Percentiles rank a stretch among this genome's conserved stretches.
Evolutionary conservation across 30 jellyfish, hydroid and myxozoan genomes (phyloP).

Genomic region (Hydractinia symbiolongicarpus): DNA sequence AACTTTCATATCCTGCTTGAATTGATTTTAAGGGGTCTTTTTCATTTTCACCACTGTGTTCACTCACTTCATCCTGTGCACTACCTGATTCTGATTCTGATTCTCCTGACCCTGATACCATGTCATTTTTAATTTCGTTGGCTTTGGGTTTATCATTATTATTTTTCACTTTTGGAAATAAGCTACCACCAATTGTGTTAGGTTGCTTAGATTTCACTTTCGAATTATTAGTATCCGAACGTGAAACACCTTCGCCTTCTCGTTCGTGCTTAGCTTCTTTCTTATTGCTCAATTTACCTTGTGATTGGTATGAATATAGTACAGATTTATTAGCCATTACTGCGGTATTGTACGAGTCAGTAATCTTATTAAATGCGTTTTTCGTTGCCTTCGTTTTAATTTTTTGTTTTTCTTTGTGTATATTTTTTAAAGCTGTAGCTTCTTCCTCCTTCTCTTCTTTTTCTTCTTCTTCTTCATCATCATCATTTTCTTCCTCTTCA

Average conservation of each 20-base stretch:
- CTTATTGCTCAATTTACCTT: no score
- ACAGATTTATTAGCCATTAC: no score
- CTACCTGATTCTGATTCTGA: conserved; percentile 1
- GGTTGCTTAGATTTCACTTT: no score
- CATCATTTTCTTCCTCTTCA: background rate
- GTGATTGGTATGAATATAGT: no score
- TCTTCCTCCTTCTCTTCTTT: background rate
- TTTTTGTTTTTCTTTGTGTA: background rate
- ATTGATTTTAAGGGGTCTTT: background rate
- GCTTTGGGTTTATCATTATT: background rate
- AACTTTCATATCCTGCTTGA: conserved; percentile 1
- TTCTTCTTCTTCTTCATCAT: conserved; percentile 1
- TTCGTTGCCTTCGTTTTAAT: background rate
- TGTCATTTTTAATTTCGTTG: background rate
- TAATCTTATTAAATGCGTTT: no score
- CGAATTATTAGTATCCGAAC: no score
- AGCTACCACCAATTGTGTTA: background rate
- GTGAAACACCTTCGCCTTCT: no score
- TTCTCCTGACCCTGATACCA: background rate
- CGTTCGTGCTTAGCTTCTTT: no score
- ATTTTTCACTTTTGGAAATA: background rate
- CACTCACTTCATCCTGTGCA: background rate
- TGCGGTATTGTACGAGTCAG: no score
- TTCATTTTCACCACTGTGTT: background rate
- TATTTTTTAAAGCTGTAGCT: background rate